These are phyloP conservation scores for Megalops cyprinoides DNA, from an alignment of 2,797 vertebrate species.

Conservation along the genomic window DNA sequence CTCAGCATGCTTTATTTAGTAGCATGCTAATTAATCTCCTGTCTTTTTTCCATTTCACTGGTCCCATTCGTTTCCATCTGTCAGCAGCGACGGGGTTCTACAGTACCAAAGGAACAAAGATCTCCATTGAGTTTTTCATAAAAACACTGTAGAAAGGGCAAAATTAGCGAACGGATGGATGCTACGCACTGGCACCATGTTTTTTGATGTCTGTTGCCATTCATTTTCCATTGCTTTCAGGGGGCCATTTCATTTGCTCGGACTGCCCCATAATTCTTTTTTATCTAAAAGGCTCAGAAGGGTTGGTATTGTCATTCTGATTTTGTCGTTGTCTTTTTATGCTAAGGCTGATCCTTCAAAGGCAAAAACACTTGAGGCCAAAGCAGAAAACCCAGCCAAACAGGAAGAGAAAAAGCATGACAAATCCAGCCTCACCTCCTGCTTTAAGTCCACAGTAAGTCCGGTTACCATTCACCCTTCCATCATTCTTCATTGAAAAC, in stretches of 20 bases:
- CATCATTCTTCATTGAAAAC: not conserved
- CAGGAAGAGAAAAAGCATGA: conserved; percentile 7
- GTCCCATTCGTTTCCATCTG: not conserved
- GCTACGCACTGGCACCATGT: not conserved
- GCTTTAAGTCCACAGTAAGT: not conserved
- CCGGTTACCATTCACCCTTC: not conserved
- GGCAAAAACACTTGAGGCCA: conserved; percentile 3
- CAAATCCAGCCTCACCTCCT: not conserved
- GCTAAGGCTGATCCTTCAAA: conserved; percentile 8
- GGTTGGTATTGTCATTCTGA: not conserved
- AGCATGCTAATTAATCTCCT: conserved; percentile 8
- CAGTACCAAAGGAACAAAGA: conserved; percentile 18
- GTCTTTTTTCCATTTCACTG: not conserved
- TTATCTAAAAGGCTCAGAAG: not conserved
- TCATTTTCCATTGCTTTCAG: not conserved
- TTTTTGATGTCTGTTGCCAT: not conserved
- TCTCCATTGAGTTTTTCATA: conserved; percentile 12
- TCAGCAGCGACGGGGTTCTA: not conserved
- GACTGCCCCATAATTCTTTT: not conserved
- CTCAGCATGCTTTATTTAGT: too few relatives aligned
- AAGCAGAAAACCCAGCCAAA: not conserved
- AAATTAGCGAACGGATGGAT: not conserved
- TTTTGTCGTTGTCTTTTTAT: not conserved
- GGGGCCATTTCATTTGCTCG: not conserved
- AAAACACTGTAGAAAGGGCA: conserved; percentile 9